These are phyloP conservation scores for Cercopithecus petaurista DNA, from an alignment of 2,797 vertebrate species.

Conservation along the genomic window DNA sequence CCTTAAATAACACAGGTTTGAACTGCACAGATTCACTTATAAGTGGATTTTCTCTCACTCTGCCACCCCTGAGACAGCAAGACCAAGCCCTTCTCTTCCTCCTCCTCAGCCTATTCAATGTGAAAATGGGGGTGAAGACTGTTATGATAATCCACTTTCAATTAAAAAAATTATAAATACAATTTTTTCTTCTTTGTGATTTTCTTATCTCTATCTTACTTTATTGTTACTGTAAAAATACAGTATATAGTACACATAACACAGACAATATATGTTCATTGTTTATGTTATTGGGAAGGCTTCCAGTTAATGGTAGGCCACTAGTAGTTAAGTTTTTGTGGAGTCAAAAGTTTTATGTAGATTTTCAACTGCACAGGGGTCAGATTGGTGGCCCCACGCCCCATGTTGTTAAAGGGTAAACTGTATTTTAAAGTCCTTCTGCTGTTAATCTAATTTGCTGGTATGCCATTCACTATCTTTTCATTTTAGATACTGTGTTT, in stretches of 20 bases:
- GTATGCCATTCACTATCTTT: not conserved
- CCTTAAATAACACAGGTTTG: not conserved
- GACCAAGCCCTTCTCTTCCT: not conserved
- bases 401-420: not conserved
- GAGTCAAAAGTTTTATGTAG: not conserved
- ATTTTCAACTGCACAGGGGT: not conserved
- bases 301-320: not conserved
- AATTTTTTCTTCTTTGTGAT: not conserved
- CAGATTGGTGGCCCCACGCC: not conserved
- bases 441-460: not conserved
- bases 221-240: not conserved
- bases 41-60: not conserved
- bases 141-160: not conserved
- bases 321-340: not conserved
- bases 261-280: not conserved
- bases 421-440: not conserved
- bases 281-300: not conserved
- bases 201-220: not conserved
- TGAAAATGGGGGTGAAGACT: not conserved
- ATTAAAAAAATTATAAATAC: not conserved
- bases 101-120: not conserved
- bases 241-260: not conserved
- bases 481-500: not conserved
- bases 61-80: not conserved
- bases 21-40: not conserved